phyloP scores from a whole-genome alignment of 2,888 invertebrate species.

The Eupithecia exiguata region DNA sequence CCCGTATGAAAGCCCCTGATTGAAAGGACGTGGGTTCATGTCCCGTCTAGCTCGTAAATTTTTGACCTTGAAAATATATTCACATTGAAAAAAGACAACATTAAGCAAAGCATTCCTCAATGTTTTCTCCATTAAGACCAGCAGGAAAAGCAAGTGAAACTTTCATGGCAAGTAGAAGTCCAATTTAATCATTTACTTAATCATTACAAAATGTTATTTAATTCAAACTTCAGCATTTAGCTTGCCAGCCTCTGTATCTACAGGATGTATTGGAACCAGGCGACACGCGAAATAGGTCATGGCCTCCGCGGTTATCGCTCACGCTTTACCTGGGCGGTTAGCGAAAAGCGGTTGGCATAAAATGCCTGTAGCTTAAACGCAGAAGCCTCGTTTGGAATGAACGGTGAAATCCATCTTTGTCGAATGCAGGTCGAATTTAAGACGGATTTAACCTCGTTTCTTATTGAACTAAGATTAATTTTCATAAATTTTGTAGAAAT shows the following conservation, averaged over 20 bases:
- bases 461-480: background rate
- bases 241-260: constrained; percentile 2
- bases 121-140: background rate
- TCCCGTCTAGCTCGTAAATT: background rate
- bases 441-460: background rate
- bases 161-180: background rate
- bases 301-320: constrained; percentile 58
- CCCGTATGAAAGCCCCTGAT: background rate
- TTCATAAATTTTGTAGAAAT: background rate
- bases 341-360: constrained; percentile 24
- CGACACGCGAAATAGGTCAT: constrained; percentile 72
- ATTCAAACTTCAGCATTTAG: background rate
- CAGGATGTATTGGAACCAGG: constrained; percentile 60
- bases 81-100: background rate
- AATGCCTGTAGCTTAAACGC: background rate
- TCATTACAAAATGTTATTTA: background rate
- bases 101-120: background rate
- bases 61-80: background rate
- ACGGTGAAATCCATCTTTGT: background rate
- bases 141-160: background rate
- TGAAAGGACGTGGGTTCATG: background rate
- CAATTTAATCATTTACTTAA: background rate
- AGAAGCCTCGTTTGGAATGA: background rate
- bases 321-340: constrained; percentile 27
- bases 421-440: background rate